Evolutionary conservation across 2,113 vertebrate genomes (phyloP), one percentile per base, ranked within the genome.

Genomic region (Dinomys branickii): DNA sequence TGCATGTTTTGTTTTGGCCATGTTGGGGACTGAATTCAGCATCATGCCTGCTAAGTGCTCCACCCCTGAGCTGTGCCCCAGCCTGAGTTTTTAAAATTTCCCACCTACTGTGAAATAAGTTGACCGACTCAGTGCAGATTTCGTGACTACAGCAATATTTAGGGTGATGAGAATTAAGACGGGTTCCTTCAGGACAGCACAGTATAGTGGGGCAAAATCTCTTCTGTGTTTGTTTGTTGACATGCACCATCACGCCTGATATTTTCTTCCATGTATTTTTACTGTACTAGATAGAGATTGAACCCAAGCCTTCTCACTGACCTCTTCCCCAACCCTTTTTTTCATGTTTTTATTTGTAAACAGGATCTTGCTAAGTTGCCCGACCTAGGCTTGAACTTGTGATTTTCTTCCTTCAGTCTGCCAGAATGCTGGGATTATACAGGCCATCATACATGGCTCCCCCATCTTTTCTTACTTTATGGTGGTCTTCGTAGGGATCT

Each of bases 121-220:
- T 88, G 30, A 47, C 54, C 93, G 82, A 87, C 54, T 90, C 6
- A 19, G 58, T 92, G 73, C 69, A 56, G 30, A 58, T 91, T 90
- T 95, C 80, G 54, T 92, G 28, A 75, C 35, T 65, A 35, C 19
- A 88, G 83, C 47, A 90, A 86, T 95, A 35, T 85, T 87, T 77
- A 91, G 13, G 59, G 26, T 81, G 26, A 93, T 84, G 16, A 80
- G 69, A 73, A 50, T 91, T 84, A 92, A 94, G 59, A 61, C n/a
- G 87, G 33, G 6, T 92, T 44, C 24, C 71, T 26, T 89, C 28
- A 56, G 52, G 91, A n/a, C 50, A 52, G 35, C 58, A 58, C 35
- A 44, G 4, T 75, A 63, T 56, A 87, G 56, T 81, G 10, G 50
- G 50, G 44, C 41, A 75, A 44, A 75, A 75, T 75, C 28, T 75